Evolutionary conservation across 2,113 vertebrate genomes (phyloP).

Genomic region (Nesoenas mayeri): DNA sequence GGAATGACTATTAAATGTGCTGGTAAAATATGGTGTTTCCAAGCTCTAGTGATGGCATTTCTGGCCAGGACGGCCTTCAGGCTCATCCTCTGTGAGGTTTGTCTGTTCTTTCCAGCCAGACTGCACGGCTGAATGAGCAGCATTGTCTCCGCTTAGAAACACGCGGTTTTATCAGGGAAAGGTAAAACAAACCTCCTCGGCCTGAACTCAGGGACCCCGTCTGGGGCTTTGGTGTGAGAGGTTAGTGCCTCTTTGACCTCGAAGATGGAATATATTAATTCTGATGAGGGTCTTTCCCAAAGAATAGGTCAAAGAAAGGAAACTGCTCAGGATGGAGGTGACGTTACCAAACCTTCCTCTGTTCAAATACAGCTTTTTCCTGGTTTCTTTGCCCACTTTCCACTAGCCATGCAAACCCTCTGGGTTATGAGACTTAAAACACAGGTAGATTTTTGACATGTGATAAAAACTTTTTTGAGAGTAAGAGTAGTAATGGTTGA

Average conservation of each 20-base stretch:
- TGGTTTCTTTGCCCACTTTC: neutral
- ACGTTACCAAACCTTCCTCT: neutral
- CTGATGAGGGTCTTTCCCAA: neutral
- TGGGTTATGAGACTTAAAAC: neutral
- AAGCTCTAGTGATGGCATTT: neutral
- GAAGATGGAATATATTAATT: neutral
- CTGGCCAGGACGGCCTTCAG: neutral
- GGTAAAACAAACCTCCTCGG: accelerated
- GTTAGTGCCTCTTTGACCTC: neutral
- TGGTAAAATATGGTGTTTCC: neutral
- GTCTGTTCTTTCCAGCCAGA: neutral
- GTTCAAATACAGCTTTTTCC: neutral
- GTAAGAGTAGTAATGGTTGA: neutral
- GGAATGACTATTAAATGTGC: accelerated
- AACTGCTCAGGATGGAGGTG: neutral
- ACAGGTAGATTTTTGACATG: neutral
- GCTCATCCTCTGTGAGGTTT: neutral
- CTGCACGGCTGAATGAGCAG: neutral
- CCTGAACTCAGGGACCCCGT: neutral
- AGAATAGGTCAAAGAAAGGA: neutral
- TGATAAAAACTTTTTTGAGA: neutral
- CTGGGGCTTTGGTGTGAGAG: neutral
- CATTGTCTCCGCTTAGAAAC: neutral
- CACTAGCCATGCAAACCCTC: neutral
- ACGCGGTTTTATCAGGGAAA: neutral